These are phyloP conservation scores for Pagetopsis macropterus DNA, from an alignment of 2,797 vertebrate species.

Conservation along the genomic window DNA sequence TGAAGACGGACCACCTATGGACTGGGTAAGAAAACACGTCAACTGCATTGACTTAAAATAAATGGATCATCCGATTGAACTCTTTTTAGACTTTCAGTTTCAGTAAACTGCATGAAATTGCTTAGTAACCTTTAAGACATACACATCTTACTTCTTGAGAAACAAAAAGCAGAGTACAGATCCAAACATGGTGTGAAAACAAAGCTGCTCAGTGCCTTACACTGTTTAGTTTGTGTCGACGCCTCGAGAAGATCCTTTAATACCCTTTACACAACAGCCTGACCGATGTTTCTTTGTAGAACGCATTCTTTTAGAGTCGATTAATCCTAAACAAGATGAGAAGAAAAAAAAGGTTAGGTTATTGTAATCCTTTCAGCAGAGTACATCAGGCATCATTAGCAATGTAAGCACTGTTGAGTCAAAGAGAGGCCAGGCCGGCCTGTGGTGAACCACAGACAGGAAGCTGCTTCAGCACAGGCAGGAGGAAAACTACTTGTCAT, in stretches of 20 bases:
- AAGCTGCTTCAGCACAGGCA: conserved; percentile 2
- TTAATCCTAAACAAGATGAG: conserved; percentile 56
- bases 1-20: background rate
- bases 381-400: conserved; percentile 38
- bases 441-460: conserved; percentile 45
- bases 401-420: conserved; percentile 24
- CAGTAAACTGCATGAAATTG: conserved; percentile 3
- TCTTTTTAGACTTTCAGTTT: background rate
- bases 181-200: conserved; percentile 26
- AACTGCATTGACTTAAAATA: conserved; percentile 11
- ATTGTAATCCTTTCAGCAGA: conserved; percentile 23
- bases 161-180: background rate
- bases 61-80: background rate
- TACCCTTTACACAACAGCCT: background rate
- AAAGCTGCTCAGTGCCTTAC: conserved; percentile 5
- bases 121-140: background rate
- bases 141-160: conserved; percentile 2
- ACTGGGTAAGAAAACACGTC: background rate
- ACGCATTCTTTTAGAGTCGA: conserved; percentile 25
- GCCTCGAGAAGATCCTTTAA: conserved; percentile 5
- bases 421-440: conserved; percentile 19
- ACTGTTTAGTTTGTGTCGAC: conserved; percentile 3
- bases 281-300: conserved; percentile 40
- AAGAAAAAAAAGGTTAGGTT: conserved; percentile 5
- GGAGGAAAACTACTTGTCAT: conserved; percentile 24